Conservation (phyloP, 37 sponge, comb jelly and placozoan species). For the Oscarella lobularis region DNA sequence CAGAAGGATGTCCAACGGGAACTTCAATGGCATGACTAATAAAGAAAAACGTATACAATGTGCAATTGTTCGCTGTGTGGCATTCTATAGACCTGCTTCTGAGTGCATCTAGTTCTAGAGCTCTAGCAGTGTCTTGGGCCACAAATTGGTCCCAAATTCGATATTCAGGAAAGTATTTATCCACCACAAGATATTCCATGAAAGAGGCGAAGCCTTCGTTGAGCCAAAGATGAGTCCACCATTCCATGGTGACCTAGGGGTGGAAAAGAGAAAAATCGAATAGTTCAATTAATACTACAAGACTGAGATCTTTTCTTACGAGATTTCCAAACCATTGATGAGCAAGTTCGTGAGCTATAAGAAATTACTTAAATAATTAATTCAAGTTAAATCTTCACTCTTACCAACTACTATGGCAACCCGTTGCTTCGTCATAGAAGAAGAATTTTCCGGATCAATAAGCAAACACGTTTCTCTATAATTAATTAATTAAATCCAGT, state of each 20-base stretch:
- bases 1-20: slow-evolving; percentile 68
- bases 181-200: slow-evolving; percentile 93
- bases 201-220: slow-evolving; percentile 96
- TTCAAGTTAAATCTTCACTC: not conserved
- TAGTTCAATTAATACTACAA: not conserved
- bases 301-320: too few species aligned
- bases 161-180: slow-evolving; percentile 81
- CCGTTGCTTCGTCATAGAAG: slow-evolving; percentile 52
- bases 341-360: slow-evolving; percentile 87
- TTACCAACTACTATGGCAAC: slow-evolving; percentile 64
- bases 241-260: slow-evolving; percentile 92
- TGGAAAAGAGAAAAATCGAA: not conserved
- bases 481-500: slow-evolving; percentile 70
- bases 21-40: slow-evolving; percentile 29
- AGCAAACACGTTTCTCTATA: slow-evolving; percentile 66
- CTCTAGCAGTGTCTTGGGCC: slow-evolving; percentile 47
- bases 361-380: not conserved
- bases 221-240: slow-evolving; percentile 98
- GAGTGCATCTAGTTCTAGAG: slow-evolving; percentile 72
- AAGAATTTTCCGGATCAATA: slow-evolving; percentile 65
- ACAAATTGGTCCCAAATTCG: slow-evolving; percentile 93
- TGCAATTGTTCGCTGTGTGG: not conserved
- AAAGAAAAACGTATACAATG: not conserved
- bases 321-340: slow-evolving; percentile 98
- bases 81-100: slow-evolving; percentile 42